Evolutionary conservation across 2,888 invertebrate genomes (phyloP), one percentile per base, ranked within the genome.

Genomic region (Slavum lentiscoides): DNA sequence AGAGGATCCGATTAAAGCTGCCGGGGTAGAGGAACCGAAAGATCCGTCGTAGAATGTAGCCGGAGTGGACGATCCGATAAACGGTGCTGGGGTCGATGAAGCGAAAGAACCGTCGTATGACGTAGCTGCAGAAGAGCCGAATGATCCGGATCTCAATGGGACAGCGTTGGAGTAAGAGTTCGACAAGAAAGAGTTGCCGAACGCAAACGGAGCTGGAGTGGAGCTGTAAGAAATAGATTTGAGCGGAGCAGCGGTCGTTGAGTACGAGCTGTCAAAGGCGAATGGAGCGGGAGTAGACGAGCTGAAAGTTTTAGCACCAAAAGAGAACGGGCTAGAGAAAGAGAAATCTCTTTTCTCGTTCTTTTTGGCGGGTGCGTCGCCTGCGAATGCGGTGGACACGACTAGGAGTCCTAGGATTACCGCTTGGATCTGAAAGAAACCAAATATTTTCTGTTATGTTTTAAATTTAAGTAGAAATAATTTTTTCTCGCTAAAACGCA

Each of bases 381-480:
- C 67, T 13, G 80, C 80, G 7, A 72, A 72, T 8, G 62, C 69
- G n/a, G 80, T 37, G 23, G 80, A 80, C n/a, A 80, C 70, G 5
- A 80, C 64, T n/a, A 80, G 58, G 58, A 80, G 64, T 58, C 80
- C 80, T 53, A 80, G n/a, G 21, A 72, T 58, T 55, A 15, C 72
- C 19, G 64, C 69, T 66, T 72, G 69, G 17, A 80, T 64, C 80
- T 80, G 55, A 11, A 80, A 80, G 9, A 7, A 58, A 64, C 19
- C 23, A 9, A 49, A 55, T 39, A 9, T 19, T 59, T 70, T 17
- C 19, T 21, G 17, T 30, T 15, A 61, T 21, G 9, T 23, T 8
- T 74, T 8, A 21, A 39, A 59, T 72, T 6, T 21, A 58, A 58
- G 55, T n/a, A 70, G 7, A 2, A 13, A 2, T 30, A 30, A 30